Evolutionary conservation across 2,888 invertebrate genomes (phyloP).

Genomic region (Dolichomitus sp.): DNA sequence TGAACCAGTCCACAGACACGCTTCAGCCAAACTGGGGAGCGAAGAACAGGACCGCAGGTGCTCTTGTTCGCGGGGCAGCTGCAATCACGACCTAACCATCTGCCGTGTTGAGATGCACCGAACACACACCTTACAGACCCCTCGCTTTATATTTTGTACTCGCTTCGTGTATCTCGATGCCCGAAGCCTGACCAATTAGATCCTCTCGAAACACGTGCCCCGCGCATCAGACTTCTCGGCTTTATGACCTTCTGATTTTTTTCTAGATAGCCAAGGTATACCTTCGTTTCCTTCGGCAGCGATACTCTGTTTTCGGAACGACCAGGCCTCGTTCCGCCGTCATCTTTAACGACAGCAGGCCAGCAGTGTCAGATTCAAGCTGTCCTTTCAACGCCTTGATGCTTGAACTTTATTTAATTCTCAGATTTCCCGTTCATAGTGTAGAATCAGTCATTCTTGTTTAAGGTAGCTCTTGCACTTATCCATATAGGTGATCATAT

Average conservation of each 20-base stretch:
- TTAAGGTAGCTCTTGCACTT: no score
- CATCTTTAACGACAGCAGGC: background rate
- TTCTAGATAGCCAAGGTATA: constrained; percentile 11
- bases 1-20: constrained; percentile 26
- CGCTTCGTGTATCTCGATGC: constrained; percentile 58
- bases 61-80: constrained; percentile 80
- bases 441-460: background rate
- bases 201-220: constrained; percentile 80
- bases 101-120: constrained; percentile 75
- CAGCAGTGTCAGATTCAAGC: background rate
- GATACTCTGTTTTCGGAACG: constrained; percentile 39
- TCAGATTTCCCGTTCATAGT: background rate
- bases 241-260: constrained; percentile 63
- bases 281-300: constrained; percentile 18
- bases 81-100: constrained; percentile 83
- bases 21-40: constrained; percentile 41
- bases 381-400: background rate
- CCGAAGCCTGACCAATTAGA: constrained; percentile 77
- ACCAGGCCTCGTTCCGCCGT: background rate
- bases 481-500: no score
- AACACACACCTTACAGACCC: constrained; percentile 70
- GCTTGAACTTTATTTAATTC: background rate
- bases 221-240: constrained; percentile 59
- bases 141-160: constrained; percentile 51
- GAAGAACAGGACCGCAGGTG: constrained; percentile 83